Percentiles rank a stretch among this genome's conserved stretches.
Evolutionary conservation across 2,113 vertebrate genomes (phyloP).

Genomic region (Cebus imitator): DNA sequence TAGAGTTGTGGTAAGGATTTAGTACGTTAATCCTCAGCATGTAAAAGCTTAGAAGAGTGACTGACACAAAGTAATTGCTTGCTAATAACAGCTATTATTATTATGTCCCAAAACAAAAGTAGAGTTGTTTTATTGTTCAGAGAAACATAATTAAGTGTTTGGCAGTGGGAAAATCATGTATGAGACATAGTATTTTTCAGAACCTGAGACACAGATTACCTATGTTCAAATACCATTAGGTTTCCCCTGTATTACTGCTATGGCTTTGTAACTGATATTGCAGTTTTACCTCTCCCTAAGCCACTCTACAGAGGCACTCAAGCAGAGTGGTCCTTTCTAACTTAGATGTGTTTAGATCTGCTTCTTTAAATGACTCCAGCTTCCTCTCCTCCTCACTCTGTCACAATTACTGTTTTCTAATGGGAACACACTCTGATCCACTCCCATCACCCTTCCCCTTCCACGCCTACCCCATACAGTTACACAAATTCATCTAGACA

Average conservation of each 20-base stretch:
- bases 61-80: background rate
- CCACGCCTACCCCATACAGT: too few relatives aligned
- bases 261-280: background rate
- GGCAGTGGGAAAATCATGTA: background rate
- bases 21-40: background rate
- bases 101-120: background rate
- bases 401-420: background rate
- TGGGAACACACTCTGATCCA: background rate
- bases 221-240: background rate
- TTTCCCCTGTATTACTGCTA: background rate
- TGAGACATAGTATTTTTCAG: background rate
- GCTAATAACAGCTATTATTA: background rate
- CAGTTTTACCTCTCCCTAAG: background rate
- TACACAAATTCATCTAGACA: background rate
- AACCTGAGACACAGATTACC: background rate
- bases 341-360: background rate
- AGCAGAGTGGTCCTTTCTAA: background rate
- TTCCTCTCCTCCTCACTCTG: background rate
- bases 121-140: conserved; percentile 21
- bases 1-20: background rate
- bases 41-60: background rate
- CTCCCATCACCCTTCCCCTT: too few relatives aligned
- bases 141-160: conserved; percentile 4
- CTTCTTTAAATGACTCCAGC: background rate
- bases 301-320: background rate